Evolutionary conservation across 2,797 vertebrate species (phyloP).

Genomic region (Enteromius treurensis): DNA sequence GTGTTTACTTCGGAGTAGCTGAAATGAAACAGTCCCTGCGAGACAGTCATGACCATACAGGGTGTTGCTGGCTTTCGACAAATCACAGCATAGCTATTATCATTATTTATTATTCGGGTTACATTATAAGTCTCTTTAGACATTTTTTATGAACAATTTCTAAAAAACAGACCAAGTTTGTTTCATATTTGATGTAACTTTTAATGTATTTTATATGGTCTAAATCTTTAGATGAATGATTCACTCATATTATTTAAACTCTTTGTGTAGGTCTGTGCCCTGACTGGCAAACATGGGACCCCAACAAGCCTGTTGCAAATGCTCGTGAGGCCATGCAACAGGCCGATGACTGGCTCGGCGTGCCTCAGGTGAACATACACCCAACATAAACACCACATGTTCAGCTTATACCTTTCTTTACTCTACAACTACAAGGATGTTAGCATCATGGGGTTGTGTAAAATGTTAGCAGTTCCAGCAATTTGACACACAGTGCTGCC

Average conservation of each 20-base stretch:
- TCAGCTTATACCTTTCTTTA: neutral
- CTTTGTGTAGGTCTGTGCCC: slow-evolving; percentile 84
- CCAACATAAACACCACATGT: neutral
- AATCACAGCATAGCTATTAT: slow-evolving; percentile 6
- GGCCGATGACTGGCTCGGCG: slow-evolving; percentile 92
- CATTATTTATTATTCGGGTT: slow-evolving; percentile 24
- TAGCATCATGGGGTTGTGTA: slow-evolving; percentile 8
- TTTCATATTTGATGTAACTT: neutral
- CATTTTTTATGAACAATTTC: slow-evolving; percentile 14
- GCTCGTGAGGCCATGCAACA: slow-evolving; percentile 95
- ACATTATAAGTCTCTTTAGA: neutral
- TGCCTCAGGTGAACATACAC: slow-evolving; percentile 84
- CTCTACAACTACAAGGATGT: neutral
- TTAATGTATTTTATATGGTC: neutral
- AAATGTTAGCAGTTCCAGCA: slow-evolving; percentile 32
- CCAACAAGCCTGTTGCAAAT: slow-evolving; percentile 90
- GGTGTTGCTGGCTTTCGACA: slow-evolving; percentile 62
- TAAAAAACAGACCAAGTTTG: neutral
- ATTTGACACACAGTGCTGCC: slow-evolving; percentile 56
- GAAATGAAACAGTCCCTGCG: slow-evolving; percentile 71
- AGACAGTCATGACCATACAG: slow-evolving; percentile 77
- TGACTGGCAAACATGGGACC: slow-evolving; percentile 94
- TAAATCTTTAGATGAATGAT: neutral
- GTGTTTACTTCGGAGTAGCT: slow-evolving; percentile 74
- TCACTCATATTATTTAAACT: neutral